Percentiles rank a stretch among this genome's conserved stretches.
phyloP scores from a whole-genome alignment of 2,113 vertebrate genomes.

The Machaerirhynchus nigripectus region DNA sequence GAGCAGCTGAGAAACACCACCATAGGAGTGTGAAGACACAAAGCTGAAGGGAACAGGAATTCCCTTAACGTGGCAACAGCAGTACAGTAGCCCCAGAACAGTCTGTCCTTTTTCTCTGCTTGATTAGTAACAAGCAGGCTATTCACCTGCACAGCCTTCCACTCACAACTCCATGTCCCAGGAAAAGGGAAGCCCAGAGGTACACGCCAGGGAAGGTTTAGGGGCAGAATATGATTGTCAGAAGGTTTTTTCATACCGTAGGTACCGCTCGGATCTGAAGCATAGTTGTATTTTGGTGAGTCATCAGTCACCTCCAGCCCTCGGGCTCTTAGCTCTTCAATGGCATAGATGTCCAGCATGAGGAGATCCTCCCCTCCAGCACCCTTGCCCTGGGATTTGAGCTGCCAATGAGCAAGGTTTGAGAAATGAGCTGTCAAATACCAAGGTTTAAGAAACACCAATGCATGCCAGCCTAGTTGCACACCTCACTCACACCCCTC shows the following conservation, averaged over 20 bases:
- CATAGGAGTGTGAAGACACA: neutral
- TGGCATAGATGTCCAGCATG: constrained; percentile 98
- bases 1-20: neutral
- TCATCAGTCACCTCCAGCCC: constrained; percentile 84
- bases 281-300: constrained; percentile 86
- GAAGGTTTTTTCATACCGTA: constrained; percentile 65
- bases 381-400: constrained; percentile 95
- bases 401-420: constrained; percentile 57
- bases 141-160: neutral
- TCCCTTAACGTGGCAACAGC: neutral
- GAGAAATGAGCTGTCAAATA: neutral
- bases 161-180: neutral
- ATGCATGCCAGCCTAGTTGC: rapidly evolving
- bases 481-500: neutral
- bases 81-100: neutral
- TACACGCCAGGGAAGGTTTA: neutral
- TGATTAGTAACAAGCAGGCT: neutral
- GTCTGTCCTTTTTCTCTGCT: neutral
- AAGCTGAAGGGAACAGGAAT: neutral
- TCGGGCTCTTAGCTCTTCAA: constrained; percentile 89
- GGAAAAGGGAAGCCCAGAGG: neutral
- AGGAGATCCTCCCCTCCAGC: constrained; percentile 88
- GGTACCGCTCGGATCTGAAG: constrained; percentile 66
- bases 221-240: neutral
- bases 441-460: neutral